phyloP scores from a whole-genome alignment of 2,113 vertebrate genomes.

The Vulpes lagopus region DNA sequence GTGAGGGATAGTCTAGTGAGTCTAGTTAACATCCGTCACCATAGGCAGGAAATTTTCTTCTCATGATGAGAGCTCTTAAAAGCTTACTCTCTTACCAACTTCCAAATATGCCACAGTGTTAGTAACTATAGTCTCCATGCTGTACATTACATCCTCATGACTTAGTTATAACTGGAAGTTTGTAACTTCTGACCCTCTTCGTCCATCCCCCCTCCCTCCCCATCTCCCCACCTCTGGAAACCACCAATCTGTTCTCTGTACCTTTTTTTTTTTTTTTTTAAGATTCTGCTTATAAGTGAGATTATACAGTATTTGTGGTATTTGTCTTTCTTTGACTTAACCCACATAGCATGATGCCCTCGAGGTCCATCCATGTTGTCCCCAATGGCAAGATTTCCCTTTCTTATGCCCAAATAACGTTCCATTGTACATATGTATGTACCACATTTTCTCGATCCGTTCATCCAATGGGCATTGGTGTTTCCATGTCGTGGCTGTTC shows the following conservation, averaged over 20 bases:
- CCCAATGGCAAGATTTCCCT: background rate
- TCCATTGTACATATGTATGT: rapidly evolving
- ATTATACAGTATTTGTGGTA: background rate
- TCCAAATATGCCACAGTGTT: background rate
- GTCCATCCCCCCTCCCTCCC: background rate
- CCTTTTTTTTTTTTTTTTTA: background rate
- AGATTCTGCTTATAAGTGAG: background rate
- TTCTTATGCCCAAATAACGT: background rate
- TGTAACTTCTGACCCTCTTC: background rate
- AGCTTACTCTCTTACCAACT: background rate
- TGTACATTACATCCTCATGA: background rate
- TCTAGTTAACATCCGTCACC: background rate
- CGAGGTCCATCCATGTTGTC: background rate
- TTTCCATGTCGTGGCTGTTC: background rate
- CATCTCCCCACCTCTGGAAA: background rate
- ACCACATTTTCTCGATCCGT: background rate
- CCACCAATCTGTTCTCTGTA: background rate
- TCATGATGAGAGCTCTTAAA: background rate
- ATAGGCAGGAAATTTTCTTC: background rate
- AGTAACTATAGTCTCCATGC: background rate
- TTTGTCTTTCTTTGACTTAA: background rate
- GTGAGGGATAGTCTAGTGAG: background rate
- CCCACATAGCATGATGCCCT: background rate
- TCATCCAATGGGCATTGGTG: background rate
- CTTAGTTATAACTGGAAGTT: background rate